Evolutionary conservation across 1,140 invertebrate species (phyloP).

Genomic region (Andricus grossulariae): DNA sequence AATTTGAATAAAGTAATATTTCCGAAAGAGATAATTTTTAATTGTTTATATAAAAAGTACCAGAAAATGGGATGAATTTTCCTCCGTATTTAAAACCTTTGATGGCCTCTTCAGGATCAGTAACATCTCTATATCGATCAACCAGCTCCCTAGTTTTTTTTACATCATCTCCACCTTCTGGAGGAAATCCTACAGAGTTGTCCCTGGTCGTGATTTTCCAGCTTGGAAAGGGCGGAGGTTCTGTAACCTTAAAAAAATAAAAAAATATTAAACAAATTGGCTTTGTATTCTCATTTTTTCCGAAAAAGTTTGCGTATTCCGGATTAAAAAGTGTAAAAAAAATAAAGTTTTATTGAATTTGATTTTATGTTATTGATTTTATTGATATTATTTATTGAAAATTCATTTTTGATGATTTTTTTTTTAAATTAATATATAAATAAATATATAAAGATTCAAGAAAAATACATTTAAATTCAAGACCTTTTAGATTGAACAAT

Average conservation of each 20-base stretch:
- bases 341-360: no score
- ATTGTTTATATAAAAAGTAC: neutral
- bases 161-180: neutral
- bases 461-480: no score
- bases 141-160: neutral
- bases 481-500: no score
- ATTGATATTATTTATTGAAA: no score
- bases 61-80: neutral
- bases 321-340: no score
- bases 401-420: no score
- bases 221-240: slow-evolving; percentile 3
- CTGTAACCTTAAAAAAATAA: neutral
- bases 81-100: slow-evolving; percentile 15
- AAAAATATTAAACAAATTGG: neutral
- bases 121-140: slow-evolving; percentile 4
- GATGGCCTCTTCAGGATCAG: neutral
- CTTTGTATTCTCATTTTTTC: no score
- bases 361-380: no score
- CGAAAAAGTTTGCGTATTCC: no score
- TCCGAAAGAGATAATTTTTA: neutral
- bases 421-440: no score
- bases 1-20: neutral
- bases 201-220: neutral
- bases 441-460: no score
- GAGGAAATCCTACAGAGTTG: slow-evolving; percentile 14